Percentiles rank a stretch among this genome's conserved stretches.
Evolutionary conservation across 2,797 vertebrate species (phyloP).

Genomic region (Leucoraja ocellata): DNA sequence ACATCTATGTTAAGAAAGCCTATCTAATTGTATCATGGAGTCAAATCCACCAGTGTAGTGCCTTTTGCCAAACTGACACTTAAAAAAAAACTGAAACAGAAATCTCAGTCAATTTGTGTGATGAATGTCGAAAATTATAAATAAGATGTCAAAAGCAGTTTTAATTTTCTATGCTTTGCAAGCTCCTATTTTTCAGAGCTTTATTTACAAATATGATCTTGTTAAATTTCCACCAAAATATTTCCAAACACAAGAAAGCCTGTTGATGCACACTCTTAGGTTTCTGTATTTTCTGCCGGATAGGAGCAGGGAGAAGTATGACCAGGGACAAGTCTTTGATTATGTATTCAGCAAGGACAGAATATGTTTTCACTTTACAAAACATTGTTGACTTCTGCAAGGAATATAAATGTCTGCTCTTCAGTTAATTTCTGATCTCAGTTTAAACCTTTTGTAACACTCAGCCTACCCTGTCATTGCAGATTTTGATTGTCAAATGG

Average conservation of each 20-base stretch:
- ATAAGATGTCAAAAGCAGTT: slow-evolving; percentile 15
- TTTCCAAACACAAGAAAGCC: no score
- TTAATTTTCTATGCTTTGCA: not conserved
- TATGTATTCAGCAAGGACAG: not conserved
- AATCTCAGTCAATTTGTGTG: slow-evolving; percentile 23
- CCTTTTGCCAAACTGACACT: not conserved
- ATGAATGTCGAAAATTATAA: slow-evolving; percentile 25
- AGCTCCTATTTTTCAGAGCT: not conserved
- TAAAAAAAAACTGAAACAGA: not conserved
- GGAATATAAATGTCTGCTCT: not conserved
- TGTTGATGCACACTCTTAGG: no score
- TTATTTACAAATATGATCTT: not conserved
- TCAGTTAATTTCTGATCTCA: not conserved
- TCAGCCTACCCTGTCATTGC: not conserved
- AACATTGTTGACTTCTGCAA: not conserved
- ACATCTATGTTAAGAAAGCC: not conserved
- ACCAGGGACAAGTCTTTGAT: no score
- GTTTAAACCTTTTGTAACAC: not conserved
- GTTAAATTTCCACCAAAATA: not conserved
- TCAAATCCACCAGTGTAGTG: not conserved
- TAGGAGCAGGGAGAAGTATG: no score
- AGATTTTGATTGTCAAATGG: not conserved
- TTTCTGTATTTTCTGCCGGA: no score
- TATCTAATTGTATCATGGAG: not conserved
- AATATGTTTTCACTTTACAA: not conserved